Evolutionary conservation across 2,797 vertebrate species (phyloP).

Genomic region (Falco cherrug): DNA sequence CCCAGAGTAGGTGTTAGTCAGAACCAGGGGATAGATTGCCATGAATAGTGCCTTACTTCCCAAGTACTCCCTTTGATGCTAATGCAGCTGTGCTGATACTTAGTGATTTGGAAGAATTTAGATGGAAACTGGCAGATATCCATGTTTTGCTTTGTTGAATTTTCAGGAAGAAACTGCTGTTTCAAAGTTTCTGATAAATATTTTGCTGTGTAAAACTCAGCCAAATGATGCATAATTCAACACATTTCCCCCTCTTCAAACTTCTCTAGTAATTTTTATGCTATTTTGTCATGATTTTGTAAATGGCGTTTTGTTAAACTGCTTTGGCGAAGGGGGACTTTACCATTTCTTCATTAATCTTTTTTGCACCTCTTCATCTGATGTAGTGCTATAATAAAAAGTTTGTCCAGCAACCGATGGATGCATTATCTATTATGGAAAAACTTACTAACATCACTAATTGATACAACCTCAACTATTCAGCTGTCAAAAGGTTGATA

Average conservation of each 20-base stretch:
- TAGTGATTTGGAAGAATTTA: neutral
- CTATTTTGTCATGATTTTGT: neutral
- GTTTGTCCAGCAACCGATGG: conserved; percentile 18
- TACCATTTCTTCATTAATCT: neutral
- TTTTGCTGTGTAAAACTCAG: conserved; percentile 7
- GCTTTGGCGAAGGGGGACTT: neutral
- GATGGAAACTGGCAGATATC: conserved; percentile 15
- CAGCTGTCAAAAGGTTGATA: conserved; percentile 17
- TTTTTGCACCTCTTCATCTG: conserved; percentile 11
- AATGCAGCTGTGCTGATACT: neutral
- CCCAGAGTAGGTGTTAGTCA: neutral
- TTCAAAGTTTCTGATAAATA: conserved; percentile 43
- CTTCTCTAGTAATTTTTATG: neutral
- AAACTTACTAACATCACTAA: neutral
- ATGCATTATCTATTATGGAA: neutral
- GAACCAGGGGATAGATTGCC: neutral
- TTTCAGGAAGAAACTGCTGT: conserved; percentile 24
- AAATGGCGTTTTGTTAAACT: conserved; percentile 29
- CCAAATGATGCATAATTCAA: neutral
- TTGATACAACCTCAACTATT: conserved; percentile 18
- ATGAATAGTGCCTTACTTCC: neutral
- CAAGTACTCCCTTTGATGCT: neutral
- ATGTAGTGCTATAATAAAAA: neutral
- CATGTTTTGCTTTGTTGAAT: conserved; percentile 16
- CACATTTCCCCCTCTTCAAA: neutral